Evolutionary conservation across 2,113 vertebrate species (phyloP).

Genomic region (Spilogale gracilis): DNA sequence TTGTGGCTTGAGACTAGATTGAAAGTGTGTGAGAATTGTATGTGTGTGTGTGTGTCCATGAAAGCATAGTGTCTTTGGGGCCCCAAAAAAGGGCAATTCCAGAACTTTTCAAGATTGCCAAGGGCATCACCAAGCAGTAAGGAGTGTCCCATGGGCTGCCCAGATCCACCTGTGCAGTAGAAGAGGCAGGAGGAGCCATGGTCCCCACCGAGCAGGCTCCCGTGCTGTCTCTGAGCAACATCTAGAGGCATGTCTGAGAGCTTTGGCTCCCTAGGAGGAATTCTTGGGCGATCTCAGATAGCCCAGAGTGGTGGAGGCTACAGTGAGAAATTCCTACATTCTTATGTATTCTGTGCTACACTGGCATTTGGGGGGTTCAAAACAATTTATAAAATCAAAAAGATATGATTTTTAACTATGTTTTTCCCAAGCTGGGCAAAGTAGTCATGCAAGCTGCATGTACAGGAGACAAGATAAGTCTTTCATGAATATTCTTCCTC

Average conservation of each 20-base stretch:
- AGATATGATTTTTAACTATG: not conserved
- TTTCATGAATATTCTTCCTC: conserved; percentile 41
- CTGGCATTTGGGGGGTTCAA: not conserved
- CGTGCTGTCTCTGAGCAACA: not conserved
- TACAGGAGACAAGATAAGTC: not conserved
- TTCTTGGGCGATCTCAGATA: not conserved
- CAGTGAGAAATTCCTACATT: not conserved
- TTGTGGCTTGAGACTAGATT: not conserved
- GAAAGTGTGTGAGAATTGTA: not conserved
- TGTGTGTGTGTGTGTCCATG: not conserved
- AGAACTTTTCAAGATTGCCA: not conserved
- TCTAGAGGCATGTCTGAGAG: not conserved
- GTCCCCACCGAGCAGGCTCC: too few species aligned
- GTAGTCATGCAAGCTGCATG: not conserved
- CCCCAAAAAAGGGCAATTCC: not conserved
- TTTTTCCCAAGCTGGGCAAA: not conserved
- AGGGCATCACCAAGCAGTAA: not conserved
- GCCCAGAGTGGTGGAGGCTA: not conserved
- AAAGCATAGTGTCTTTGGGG: not conserved
- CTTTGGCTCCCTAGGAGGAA: not conserved
- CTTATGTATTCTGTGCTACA: not conserved
- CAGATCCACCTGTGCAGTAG: not conserved
- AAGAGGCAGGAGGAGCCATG: not conserved
- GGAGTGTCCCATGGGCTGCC: not conserved
- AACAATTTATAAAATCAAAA: not conserved